Conservation (phyloP, 2,888 invertebrate genomes). For the Sinhomidia bicolor region DNA sequence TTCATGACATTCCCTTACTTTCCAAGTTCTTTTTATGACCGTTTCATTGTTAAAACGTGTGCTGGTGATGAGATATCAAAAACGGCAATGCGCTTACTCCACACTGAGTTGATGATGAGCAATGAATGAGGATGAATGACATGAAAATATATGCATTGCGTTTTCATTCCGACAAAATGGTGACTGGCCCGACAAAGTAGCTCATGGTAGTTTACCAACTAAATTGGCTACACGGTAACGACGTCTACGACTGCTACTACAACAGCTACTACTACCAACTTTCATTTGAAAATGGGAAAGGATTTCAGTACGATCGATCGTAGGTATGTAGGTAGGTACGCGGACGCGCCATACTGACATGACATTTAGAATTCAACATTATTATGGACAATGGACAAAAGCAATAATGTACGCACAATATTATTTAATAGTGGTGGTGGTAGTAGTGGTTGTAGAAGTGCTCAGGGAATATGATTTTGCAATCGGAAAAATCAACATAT, state of each 20-base stretch:
- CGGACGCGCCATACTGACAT: not conserved
- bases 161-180: conserved; percentile 61
- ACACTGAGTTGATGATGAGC: conserved; percentile 9
- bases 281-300: conserved; percentile 40
- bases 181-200: conserved; percentile 46
- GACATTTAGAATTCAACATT: conserved; percentile 15
- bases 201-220: conserved; percentile 27
- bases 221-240: not conserved
- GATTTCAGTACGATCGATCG: not conserved
- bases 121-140: conserved; percentile 7
- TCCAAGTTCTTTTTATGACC: conserved; percentile 66
- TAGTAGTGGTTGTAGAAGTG: not conserved
- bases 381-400: not conserved
- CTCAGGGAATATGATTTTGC: conserved; percentile 47
- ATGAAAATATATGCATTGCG: conserved; percentile 27
- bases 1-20: conserved; percentile 62
- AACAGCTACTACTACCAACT: too few relatives aligned
- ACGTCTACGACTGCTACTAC: not conserved
- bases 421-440: too few relatives aligned
- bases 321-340: not conserved
- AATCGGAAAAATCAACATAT: conserved; percentile 55
- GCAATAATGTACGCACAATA: not conserved
- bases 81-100: conserved; percentile 16
- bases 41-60: conserved; percentile 73
- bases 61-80: conserved; percentile 48